Evolutionary conservation across 2,113 vertebrate genomes (phyloP), one percentile per base, ranked within the genome.

Genomic region (Peromyscus californicus): DNA sequence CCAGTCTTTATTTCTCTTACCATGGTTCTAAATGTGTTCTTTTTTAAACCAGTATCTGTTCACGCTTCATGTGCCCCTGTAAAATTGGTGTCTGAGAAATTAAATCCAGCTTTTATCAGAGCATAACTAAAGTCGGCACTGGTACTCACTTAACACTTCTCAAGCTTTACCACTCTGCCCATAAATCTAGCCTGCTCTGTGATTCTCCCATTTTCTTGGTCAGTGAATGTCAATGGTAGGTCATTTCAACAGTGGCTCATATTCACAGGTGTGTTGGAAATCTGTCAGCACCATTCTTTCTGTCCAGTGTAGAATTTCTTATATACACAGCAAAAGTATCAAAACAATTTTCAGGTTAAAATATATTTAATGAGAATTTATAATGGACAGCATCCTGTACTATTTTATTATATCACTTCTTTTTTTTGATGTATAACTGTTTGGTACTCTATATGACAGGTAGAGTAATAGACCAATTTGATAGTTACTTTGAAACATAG

Each of bases 51-150:
- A 15, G 79, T 76, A 26, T 45, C 72, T 89, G 48, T 83, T 96
- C 42, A 70, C 17, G 21, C 17, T 92, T 51, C 57, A 22, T n/a
- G 51, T n/a, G 39, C 51, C 24, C 39, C 57, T 89, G 74, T 87
- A 92, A 88, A 51, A 88, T 95, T 45, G 80, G 33, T 39, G 45
- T 79, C 72, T 59, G 65, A 92, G 74, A 97, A 91, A 94, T 82
- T 59, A 29, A 87, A 91, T 75, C 70, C 75, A 75, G 87, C 36
- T 17, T 83, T 94, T 76, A 51, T 70, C 33, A 67, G 95, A 75
- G 51, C 51, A 15, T 74, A 67, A 70, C 31, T 87, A 57, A 59
- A 92, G 31, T 26, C 79, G 80, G 22, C 36, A 39, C 10, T 3
- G 31, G 33, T 59, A 48, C 54, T 94, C 85, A 88, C 12, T 85